Conservation (phyloP, 2,113 vertebrate genomes). For the Pleuronectes platessa region DNA sequence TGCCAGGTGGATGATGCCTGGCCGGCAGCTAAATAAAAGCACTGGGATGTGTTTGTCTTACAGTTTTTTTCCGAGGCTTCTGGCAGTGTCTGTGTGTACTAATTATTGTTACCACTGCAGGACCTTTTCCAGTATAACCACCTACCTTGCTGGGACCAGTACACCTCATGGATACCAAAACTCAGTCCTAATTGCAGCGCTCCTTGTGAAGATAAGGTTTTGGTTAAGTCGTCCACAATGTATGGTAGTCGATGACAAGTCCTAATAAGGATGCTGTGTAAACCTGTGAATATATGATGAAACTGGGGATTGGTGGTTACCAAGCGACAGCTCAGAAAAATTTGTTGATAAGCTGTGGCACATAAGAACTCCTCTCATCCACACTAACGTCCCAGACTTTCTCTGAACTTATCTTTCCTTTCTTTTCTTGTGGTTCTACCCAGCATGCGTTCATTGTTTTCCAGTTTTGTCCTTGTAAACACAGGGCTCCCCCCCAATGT, state of each 20-base stretch:
- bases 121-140: no score
- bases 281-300: background rate
- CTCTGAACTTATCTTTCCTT: constrained; percentile 19
- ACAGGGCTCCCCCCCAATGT: background rate
- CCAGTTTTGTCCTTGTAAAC: constrained; percentile 38
- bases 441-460: constrained; percentile 46
- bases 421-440: constrained; percentile 25
- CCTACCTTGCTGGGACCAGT: no score
- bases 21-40: constrained; percentile 30
- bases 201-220: no score
- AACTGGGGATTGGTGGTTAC: constrained; percentile 28
- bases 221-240: no score
- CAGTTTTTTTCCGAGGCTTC: constrained; percentile 25
- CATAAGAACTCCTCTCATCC: constrained; percentile 27
- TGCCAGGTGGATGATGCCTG: constrained; percentile 46
- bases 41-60: constrained; percentile 15
- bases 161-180: no score
- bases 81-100: constrained; percentile 25
- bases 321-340: constrained; percentile 16
- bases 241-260: no score
- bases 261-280: no score
- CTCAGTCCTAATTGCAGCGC: no score
- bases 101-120: no score
- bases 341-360: background rate
- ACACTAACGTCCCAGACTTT: constrained; percentile 34